These are phyloP conservation scores for Pachycephala philippinensis DNA, from an alignment of 2,113 vertebrate species.

Conservation along the genomic window DNA sequence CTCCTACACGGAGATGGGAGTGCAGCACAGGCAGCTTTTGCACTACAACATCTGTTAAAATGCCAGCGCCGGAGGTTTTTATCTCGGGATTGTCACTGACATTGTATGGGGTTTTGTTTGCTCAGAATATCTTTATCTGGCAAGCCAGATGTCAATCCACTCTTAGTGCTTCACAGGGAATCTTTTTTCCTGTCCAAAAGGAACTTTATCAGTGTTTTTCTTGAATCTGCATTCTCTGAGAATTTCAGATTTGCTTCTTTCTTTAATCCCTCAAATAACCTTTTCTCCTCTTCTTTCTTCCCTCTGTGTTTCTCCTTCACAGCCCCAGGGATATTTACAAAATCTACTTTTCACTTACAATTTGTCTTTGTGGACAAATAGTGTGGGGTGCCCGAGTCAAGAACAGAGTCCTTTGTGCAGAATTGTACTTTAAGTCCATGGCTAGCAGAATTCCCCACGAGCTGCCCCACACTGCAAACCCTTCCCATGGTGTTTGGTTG, in stretches of 20 bases:
- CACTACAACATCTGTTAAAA: neutral
- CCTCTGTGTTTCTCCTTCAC: neutral
- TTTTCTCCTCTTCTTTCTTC: neutral
- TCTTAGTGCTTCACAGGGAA: constrained; percentile 8
- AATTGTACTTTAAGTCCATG: neutral
- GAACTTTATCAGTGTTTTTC: constrained; percentile 24
- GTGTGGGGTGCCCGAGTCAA: neutral
- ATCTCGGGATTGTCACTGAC: neutral
- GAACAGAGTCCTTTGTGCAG: neutral
- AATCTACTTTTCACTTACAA: neutral
- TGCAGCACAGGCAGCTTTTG: neutral
- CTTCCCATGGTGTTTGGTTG: neutral
- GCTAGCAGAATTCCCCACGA: neutral
- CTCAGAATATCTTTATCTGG: constrained; percentile 37
- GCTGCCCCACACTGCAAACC: neutral
- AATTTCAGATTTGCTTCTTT: neutral
- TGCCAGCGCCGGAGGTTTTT: neutral
- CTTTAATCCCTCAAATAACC: constrained; percentile 25
- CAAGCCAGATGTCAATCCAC: constrained; percentile 17
- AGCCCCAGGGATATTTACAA: neutral
- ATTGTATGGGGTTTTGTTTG: neutral
- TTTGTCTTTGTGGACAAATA: neutral
- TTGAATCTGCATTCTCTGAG: constrained; percentile 14
- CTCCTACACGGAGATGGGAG: neutral
- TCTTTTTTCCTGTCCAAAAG: constrained; percentile 7